Percentiles rank a stretch among this genome's conserved stretches.
Evolutionary conservation across 2,797 vertebrate species (phyloP).

Genomic region (Eutrigla gurnardus): DNA sequence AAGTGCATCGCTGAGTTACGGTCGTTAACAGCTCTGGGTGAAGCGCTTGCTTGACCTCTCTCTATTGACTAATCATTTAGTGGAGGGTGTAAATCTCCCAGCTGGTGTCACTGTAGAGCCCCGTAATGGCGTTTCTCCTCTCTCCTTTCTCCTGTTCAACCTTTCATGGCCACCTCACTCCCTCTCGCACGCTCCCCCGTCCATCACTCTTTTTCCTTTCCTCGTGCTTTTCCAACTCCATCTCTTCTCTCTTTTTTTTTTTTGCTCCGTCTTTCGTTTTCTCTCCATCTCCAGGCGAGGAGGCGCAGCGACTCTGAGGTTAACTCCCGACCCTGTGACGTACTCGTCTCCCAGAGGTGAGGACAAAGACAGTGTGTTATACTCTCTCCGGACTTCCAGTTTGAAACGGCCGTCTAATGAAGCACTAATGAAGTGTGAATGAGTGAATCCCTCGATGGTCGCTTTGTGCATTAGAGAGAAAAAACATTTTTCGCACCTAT

Average conservation of each 20-base stretch:
- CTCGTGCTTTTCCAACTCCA: slow-evolving; percentile 28
- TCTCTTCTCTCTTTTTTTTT: slow-evolving; percentile 31
- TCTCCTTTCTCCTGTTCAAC: slow-evolving; percentile 66
- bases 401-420: slow-evolving; percentile 73
- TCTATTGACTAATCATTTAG: slow-evolving; percentile 86
- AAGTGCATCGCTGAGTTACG: slow-evolving; percentile 84
- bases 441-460: slow-evolving; percentile 64
- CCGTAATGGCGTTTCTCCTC: slow-evolving; percentile 74
- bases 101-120: slow-evolving; percentile 80
- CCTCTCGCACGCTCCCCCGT: slow-evolving; percentile 42
- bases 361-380: slow-evolving; percentile 68
- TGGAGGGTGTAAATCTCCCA: slow-evolving; percentile 81
- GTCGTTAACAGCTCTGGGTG: slow-evolving; percentile 83
- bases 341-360: slow-evolving; percentile 90
- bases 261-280: slow-evolving; percentile 3
- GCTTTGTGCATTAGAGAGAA: slow-evolving; percentile 37
- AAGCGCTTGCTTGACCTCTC: slow-evolving; percentile 83
- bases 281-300: slow-evolving; percentile 81
- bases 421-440: slow-evolving; percentile 81
- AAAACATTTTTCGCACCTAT: slow-evolving; percentile 31
- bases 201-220: slow-evolving; percentile 63
- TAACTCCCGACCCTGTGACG: slow-evolving; percentile 90
- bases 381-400: slow-evolving; percentile 53
- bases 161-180: slow-evolving; percentile 70
- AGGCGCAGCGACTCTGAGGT: slow-evolving; percentile 88